A percentile compares a stretch with the other conserved stretches of the same genome.
Evolutionary conservation across 2,797 vertebrate genomes (phyloP).

Genomic region (Thaleichthys pacificus): DNA sequence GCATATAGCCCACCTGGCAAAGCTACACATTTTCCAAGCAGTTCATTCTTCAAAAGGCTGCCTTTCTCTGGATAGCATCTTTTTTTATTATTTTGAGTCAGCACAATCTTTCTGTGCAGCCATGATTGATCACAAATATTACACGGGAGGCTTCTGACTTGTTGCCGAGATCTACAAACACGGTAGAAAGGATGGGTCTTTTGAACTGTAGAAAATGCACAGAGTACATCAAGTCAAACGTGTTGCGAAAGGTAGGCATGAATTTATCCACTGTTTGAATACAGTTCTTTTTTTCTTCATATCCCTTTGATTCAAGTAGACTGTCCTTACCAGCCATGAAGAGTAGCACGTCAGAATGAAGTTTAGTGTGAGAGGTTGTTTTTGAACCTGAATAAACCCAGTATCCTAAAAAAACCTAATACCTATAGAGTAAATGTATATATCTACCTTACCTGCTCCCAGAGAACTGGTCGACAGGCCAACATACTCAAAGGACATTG

Average conservation of each 20-base stretch:
- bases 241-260: constrained; percentile 42
- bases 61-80: constrained; percentile 57
- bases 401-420: too few species aligned
- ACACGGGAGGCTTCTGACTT: constrained; percentile 53
- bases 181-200: constrained; percentile 41
- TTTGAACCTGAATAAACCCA: too few species aligned
- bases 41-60: constrained; percentile 62
- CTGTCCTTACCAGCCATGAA: background rate
- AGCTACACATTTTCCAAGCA: constrained; percentile 47
- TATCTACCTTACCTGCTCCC: too few species aligned
- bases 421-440: too few species aligned
- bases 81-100: constrained; percentile 57
- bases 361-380: too few species aligned
- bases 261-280: constrained; percentile 37
- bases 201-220: constrained; percentile 46
- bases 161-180: constrained; percentile 53
- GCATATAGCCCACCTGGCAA: constrained; percentile 52
- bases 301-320: background rate
- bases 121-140: constrained; percentile 70
- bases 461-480: too few species aligned
- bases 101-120: constrained; percentile 52
- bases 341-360: background rate
- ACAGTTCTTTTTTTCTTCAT: background rate
- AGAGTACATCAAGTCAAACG: constrained; percentile 35
- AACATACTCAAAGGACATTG: too few species aligned